Base-by-base conservation (phyloP, 2,797 vertebrate genomes). In the Champsocephalus gunnari region DNA sequence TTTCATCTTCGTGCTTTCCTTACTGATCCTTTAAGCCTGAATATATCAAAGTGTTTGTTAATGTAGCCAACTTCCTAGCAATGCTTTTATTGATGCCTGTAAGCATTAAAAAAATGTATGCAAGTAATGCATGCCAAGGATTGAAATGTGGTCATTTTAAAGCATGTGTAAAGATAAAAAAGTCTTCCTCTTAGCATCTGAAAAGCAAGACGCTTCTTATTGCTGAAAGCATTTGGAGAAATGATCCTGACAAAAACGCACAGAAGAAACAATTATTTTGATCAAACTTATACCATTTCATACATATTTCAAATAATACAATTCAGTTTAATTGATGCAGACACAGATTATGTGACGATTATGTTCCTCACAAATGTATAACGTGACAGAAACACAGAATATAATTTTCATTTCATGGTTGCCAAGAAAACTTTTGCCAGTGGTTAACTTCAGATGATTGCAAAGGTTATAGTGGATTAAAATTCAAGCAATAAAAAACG, bases 91-190 rank as follows among this genome's bases (percentile, higher is more conserved):
- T 61, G 57, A 53, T 71, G 19, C 12, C 28, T 54, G 3, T n/a
- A 60, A 13, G 5, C 41, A 45, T 19, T 45, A 10, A 9, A 47
- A 21, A 21, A 21, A 2, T 2, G 2, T 55, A 13, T 41, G 7
- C 3, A 45, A 59, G 32, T 44, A 6, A 19, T 53, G 49, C 16
- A 53, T 32, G 4, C 44, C 8, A 48, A 14, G 48, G 17, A 71
- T 59, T 19, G 55, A 57, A 60, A 50, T 10, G 34, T 34, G 28
- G 14, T 24, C 41, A 61, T 50, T 41, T 71, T n/a, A 24, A 49
- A 45, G 34, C 9, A n/a, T 44, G 19, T n/a, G 66, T 56, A n/a
- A 80, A 66, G 47, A 45, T 64, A 17, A 19, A 38, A 48, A 48
- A 3, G 45, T 1, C 6, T n/a, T 50, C n/a, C 55, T 69, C 65